Conservation (phyloP, 2,113 vertebrate species). For the Lampris incognitus region DNA sequence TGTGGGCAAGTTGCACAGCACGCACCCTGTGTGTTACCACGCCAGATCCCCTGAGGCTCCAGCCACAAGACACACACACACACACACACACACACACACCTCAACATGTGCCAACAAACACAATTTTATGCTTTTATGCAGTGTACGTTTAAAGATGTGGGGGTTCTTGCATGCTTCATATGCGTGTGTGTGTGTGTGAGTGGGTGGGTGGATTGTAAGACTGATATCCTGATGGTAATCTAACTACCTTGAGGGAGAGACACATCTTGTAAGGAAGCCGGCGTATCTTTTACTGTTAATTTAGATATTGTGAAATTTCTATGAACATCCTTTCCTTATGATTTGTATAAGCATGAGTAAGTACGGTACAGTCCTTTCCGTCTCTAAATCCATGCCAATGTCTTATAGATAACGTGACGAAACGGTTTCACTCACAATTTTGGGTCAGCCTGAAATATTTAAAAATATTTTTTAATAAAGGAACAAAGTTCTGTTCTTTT, state of each 20-base stretch:
- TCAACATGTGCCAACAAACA: background rate
- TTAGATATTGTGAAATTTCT: constrained; percentile 10
- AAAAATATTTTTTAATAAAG: too few relatives aligned
- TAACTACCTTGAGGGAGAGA: background rate
- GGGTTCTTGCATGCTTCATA: background rate
- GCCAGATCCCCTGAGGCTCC: constrained; percentile 66
- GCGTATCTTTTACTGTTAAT: background rate
- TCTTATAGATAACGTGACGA: too few relatives aligned
- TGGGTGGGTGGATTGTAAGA: constrained; percentile 19
- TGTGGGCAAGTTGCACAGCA: constrained; percentile 55
- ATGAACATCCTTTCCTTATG: background rate
- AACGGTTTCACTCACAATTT: too few relatives aligned
- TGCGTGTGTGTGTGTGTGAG: constrained; percentile 28
- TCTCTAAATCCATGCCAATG: too few relatives aligned
- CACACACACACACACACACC: background rate
- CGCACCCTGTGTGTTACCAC: constrained; percentile 54
- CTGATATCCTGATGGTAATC: constrained; percentile 1
- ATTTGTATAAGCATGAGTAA: background rate
- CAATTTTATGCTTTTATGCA: constrained; percentile 21
- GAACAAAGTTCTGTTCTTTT: too few relatives aligned
- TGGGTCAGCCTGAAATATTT: too few relatives aligned
- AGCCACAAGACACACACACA: constrained; percentile 12
- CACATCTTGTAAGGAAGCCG: background rate
- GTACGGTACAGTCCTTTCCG: too few relatives aligned
- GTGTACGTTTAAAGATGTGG: background rate